Evolutionary conservation across 2,113 vertebrate species (phyloP).

Genomic region (Opisthocomus hoazin): DNA sequence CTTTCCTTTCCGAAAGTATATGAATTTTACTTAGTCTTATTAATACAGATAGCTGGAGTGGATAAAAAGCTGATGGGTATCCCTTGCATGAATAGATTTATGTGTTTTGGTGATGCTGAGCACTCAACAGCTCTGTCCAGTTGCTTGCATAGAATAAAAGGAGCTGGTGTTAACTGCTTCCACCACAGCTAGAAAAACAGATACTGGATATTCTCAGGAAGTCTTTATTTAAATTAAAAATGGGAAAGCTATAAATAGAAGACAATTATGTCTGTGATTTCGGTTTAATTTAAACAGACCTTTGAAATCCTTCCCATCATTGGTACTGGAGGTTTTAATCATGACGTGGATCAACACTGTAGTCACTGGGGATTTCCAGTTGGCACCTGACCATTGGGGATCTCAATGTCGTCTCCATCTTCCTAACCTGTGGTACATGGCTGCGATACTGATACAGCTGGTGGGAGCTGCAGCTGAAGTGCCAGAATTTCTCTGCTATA

Average conservation of each 20-base stretch:
- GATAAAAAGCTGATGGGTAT: not conserved
- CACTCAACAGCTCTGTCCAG: not conserved
- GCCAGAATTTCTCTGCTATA: not conserved
- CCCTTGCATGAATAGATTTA: not conserved
- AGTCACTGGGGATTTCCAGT: not conserved
- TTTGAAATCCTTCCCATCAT: not conserved
- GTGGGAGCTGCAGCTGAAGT: not conserved
- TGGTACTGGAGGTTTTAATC: not conserved
- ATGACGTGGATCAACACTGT: not conserved
- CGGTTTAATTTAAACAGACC: not conserved
- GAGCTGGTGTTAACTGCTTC: not conserved
- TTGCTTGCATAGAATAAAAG: not conserved
- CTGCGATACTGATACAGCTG: not conserved
- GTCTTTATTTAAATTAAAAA: not conserved
- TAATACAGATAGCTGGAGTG: not conserved
- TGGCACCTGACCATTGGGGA: rapidly evolving
- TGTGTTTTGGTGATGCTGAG: not conserved
- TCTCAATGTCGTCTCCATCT: not conserved
- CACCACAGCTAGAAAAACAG: not conserved
- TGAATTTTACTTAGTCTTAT: not conserved
- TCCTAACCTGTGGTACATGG: not conserved
- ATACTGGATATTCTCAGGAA: not conserved
- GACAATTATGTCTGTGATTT: not conserved
- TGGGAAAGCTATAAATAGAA: not conserved
- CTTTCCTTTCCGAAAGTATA: not conserved